Conservation (phyloP, 2,888 invertebrate species). For the Harpalus rufipes region DNA sequence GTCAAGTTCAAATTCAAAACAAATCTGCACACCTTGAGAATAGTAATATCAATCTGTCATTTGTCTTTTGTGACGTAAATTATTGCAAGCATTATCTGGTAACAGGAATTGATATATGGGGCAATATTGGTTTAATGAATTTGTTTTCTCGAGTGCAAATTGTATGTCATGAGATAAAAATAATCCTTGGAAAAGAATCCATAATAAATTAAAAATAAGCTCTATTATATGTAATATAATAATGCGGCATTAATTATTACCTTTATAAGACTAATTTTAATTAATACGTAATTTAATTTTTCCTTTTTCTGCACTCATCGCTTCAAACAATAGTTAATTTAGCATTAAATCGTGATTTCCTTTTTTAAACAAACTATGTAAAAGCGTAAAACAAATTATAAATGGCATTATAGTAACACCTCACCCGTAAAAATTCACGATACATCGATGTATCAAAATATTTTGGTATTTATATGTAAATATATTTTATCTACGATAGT, state of each 20-base stretch:
- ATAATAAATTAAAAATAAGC: no score
- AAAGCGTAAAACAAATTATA: background rate
- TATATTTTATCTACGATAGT: no score
- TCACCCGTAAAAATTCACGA: background rate
- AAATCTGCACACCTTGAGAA: background rate
- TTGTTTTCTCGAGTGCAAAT: background rate
- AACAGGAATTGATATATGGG: background rate
- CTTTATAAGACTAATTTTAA: background rate
- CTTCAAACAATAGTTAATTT: background rate
- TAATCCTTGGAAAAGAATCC: background rate
- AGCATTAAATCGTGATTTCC: background rate
- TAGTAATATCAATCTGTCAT: conserved; percentile 17
- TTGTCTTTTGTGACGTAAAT: conserved; percentile 24
- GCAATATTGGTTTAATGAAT: conserved; percentile 5
- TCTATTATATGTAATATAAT: background rate
- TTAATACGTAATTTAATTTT: background rate
- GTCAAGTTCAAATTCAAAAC: conserved; percentile 6
- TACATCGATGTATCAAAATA: background rate
- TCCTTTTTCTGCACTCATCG: background rate
- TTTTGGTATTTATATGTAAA: no score
- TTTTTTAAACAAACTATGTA: no score
- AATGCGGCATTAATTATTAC: background rate
- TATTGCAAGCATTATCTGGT: background rate
- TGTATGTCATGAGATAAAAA: background rate
- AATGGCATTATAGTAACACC: background rate